Evolutionary conservation across 2,888 invertebrate genomes (phyloP).

Genomic region (Sycophila texana): DNA sequence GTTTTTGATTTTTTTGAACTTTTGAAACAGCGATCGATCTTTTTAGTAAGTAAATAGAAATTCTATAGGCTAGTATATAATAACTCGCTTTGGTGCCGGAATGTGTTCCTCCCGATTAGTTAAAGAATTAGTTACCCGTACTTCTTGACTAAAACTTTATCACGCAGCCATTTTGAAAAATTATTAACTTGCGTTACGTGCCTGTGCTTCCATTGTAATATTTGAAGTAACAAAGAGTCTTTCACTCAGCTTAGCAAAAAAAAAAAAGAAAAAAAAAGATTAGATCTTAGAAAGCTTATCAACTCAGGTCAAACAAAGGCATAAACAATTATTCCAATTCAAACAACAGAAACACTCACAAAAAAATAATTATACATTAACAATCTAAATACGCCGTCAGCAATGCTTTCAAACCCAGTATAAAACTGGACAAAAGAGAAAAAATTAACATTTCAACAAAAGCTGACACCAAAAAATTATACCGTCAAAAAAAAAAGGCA

Average conservation of each 20-base stretch:
- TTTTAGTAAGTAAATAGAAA: no score
- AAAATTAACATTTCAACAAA: not conserved
- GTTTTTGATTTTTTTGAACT: not conserved
- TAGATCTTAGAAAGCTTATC: conserved; percentile 1
- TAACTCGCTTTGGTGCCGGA: conserved; percentile 43
- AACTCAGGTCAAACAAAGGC: conserved; percentile 20
- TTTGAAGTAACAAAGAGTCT: conserved; percentile 1
- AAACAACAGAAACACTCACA: not conserved
- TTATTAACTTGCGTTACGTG: not conserved
- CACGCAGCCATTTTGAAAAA: not conserved
- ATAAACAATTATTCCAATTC: not conserved
- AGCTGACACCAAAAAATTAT: not conserved
- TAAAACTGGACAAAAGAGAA: not conserved
- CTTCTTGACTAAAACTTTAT: conserved; percentile 4
- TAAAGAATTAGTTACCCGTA: conserved; percentile 10
- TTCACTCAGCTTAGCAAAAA: not conserved
- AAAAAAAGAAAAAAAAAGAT: not conserved
- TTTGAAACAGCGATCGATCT: not conserved
- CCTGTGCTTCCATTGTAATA: conserved; percentile 22
- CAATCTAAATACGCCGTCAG: not conserved
- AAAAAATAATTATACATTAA: not conserved
- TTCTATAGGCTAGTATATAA: not conserved
- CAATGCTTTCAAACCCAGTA: not conserved
- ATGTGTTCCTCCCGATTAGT: conserved; percentile 19
- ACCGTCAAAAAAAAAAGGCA: not conserved